phyloP scores from a whole-genome alignment of 2,113 vertebrate genomes.

The Phodopus roborovskii region DNA sequence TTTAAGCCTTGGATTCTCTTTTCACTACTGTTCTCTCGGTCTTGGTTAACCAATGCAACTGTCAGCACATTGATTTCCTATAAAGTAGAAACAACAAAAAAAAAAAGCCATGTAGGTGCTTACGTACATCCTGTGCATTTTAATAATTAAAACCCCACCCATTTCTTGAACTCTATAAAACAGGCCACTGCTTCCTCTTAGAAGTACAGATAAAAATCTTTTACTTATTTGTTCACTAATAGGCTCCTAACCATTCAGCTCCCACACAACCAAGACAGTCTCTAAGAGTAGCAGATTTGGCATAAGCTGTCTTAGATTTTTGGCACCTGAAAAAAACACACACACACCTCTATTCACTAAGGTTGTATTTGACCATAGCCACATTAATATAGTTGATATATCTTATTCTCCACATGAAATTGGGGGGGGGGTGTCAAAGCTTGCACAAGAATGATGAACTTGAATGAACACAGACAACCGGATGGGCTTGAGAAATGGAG shows the following conservation, averaged over 20 bases:
- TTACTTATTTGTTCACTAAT: constrained; percentile 73
- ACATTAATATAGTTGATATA: constrained; percentile 32
- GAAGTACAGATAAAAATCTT: constrained; percentile 74
- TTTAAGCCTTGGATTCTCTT: constrained; percentile 87
- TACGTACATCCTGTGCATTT: constrained; percentile 73
- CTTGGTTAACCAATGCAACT: constrained; percentile 88
- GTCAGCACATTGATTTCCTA: constrained; percentile 92
- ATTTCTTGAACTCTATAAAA: constrained; percentile 73
- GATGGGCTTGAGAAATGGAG: constrained; percentile 7
- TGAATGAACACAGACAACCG: neutral
- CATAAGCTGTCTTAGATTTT: constrained; percentile 37
- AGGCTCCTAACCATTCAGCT: constrained; percentile 25
- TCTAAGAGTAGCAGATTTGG: constrained; percentile 64
- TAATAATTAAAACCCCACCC: constrained; percentile 5
- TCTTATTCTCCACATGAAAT: constrained; percentile 61
- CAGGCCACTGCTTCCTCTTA: constrained; percentile 75
- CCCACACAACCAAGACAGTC: constrained; percentile 58
- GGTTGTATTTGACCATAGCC: neutral
- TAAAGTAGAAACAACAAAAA: constrained; percentile 71
- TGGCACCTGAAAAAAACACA: neutral
- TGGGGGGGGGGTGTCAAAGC: neutral
- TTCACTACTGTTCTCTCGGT: constrained; percentile 89
- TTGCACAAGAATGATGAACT: neutral
- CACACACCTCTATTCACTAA: neutral
- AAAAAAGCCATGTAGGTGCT: constrained; percentile 76